Evolutionary conservation across 2,113 vertebrate genomes (phyloP), one percentile per base, ranked within the genome.

Genomic region (Carettochelys insculpta): DNA sequence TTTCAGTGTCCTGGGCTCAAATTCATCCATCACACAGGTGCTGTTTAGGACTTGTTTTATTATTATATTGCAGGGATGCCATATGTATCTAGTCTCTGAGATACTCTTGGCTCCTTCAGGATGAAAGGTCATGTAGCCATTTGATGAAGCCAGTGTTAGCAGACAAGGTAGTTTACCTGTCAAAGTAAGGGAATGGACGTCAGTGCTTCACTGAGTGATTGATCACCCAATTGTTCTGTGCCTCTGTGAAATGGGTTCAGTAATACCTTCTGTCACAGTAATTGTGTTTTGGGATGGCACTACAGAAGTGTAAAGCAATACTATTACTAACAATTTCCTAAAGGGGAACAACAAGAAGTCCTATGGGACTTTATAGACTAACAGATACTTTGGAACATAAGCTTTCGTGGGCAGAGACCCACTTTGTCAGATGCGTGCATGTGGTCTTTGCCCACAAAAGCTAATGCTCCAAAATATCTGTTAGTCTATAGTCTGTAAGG

Each of bases 121-220:
- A 50, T 82, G n/a, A 75, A 27, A 41, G n/a, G 41, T 41, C 41
- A 43, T 45, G 71, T 43, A 27, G 91, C 86, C 77, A 12, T 84
- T 19, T 20, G 27, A 17, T 0, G 0, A 51, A 0, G 3, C 10
- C 5, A 0, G 45, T 45, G 27, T 38, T n/a, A 16, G 73, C 50
- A 20, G 1, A 52, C 31, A 54, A 58, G 0, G 0, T 5, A 85
- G 73, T 45, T 45, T 68, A n/a, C 11, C 47, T 80, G 3, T 2
- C 0, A 85, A 50, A 4, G 3, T 41, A 8, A 1, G 0, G 0
- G 1, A 3, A 51, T 56, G 43, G 14, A 71, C 58, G 13, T 71
- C 48, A 45, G 87, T 53, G 34, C n/a, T 1, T 13, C 0, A 1
- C 4, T 1, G 9, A n/a, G 16, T 1, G 1, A 11, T 38, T 75